Conservation (phyloP, 2,113 vertebrate genomes). For the Eolophus roseicapilla region DNA sequence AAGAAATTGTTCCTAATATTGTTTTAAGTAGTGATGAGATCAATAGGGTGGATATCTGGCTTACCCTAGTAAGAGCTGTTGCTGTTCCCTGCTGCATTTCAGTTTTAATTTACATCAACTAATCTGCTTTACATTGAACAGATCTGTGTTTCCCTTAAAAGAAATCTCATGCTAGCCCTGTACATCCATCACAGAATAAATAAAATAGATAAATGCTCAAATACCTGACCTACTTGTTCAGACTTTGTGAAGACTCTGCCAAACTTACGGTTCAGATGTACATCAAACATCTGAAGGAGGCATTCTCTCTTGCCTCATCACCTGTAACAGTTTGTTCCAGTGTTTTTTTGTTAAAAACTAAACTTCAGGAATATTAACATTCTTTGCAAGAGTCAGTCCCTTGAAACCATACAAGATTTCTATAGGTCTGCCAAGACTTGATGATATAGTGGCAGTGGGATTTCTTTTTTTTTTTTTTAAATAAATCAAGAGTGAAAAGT, state of each 20-base stretch:
- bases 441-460: not conserved
- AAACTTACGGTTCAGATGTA: not conserved
- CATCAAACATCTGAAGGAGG: not conserved
- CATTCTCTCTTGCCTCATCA: not conserved
- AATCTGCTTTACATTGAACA: slow-evolving; percentile 24
- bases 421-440: not conserved
- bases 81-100: not conserved
- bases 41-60: not conserved
- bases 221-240: not conserved
- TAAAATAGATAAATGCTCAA: not conserved
- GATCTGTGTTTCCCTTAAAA: not conserved
- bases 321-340: not conserved
- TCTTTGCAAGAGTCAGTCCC: not conserved
- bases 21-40: not conserved
- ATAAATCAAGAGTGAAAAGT: slow-evolving; percentile 5
- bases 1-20: not conserved
- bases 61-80: not conserved
- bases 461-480: not conserved
- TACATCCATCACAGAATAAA: not conserved
- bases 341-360: not conserved
- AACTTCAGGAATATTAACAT: slow-evolving; percentile 9
- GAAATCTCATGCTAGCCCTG: not conserved
- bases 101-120: not conserved
- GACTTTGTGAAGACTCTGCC: slow-evolving; percentile 4
- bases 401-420: not conserved